Base-by-base conservation (phyloP, 2,797 vertebrate species). In the Pelobates cultripes region DNA sequence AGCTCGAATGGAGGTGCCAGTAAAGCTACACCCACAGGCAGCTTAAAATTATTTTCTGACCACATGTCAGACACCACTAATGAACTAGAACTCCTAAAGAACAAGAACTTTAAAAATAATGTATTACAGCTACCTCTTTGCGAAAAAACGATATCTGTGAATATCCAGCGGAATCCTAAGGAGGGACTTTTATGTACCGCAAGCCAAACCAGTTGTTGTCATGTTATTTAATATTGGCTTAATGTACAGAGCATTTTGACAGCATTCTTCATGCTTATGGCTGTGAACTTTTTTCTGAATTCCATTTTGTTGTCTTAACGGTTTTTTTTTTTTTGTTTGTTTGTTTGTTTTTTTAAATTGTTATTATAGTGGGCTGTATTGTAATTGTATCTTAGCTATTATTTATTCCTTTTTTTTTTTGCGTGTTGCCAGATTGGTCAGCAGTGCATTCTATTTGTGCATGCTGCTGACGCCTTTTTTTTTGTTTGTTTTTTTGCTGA, bases 111-210 rank as follows among this genome's bases (percentile, higher is more conserved):
- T 92, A 97, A 95, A 89, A 96, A 94, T 66, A 94, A 91, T 74
- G 91, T 98, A 87, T 94, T 99, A 78, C 97, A 99, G 95, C 97
- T 99, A 95, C 98, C 98, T 96, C 98, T 99, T 88, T 99, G 97
- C 70, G 98, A 99, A 93, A 99, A 98, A 93, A 98, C 95, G 77
- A 97, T 99, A 94, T 98, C 97, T 73, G 96, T 99, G 87, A 99
- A 98, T 92, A 98, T 99, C 92, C 96, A 97, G 92, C 96, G 94
- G 86, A 93, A 91, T 90, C 92, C 96, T 45, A 94, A 96, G 89
- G 97, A 98, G 44, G 95, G 95, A 75, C 94, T 98, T 87, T 94
- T 99, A 83, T 98, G 97, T 85, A 94, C 93, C 87, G 92, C 97
- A 55, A 92, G 94, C 88, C 96, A 94, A 15, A 95, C 96, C 91